These are phyloP conservation scores for Tolypeutes matacus DNA, from an alignment of 2,797 vertebrate species.

Conservation along the genomic window DNA sequence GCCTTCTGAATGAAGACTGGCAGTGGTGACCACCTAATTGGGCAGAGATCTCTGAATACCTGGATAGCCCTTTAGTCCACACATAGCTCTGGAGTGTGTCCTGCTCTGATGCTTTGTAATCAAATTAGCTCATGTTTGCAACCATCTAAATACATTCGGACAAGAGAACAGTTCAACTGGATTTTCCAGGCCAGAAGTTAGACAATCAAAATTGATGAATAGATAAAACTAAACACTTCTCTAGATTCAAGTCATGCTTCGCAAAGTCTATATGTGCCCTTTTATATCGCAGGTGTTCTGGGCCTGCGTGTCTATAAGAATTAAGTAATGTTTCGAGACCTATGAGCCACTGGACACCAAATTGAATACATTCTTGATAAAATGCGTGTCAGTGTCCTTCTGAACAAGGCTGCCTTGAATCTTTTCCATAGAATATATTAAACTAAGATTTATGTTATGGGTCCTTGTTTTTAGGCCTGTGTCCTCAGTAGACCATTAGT, in stretches of 20 bases:
- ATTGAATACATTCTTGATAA: neutral
- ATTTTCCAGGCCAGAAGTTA: neutral
- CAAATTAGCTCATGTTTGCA: neutral
- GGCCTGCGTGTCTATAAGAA: neutral
- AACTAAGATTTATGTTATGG: neutral
- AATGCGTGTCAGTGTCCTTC: constrained; percentile 6
- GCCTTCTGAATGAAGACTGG: neutral
- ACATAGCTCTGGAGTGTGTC: neutral
- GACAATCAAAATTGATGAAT: neutral
- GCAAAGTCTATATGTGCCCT: neutral
- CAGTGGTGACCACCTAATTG: neutral
- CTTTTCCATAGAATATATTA: neutral
- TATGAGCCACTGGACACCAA: neutral
- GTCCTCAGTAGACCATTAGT: neutral
- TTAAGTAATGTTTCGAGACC: neutral
- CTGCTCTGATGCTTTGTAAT: neutral
- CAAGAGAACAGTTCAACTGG: neutral
- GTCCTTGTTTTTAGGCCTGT: neutral
- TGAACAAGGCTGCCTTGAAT: neutral
- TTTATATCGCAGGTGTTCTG: neutral
- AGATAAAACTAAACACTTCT: neutral
- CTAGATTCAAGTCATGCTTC: neutral
- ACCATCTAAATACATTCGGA: neutral
- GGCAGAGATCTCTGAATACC: neutral
- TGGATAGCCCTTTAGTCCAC: neutral